A percentile compares a stretch with the other conserved stretches of the same genome.
These are phyloP conservation scores for Platanista minor DNA, from an alignment of 2,113 vertebrate genomes.

Conservation along the genomic window DNA sequence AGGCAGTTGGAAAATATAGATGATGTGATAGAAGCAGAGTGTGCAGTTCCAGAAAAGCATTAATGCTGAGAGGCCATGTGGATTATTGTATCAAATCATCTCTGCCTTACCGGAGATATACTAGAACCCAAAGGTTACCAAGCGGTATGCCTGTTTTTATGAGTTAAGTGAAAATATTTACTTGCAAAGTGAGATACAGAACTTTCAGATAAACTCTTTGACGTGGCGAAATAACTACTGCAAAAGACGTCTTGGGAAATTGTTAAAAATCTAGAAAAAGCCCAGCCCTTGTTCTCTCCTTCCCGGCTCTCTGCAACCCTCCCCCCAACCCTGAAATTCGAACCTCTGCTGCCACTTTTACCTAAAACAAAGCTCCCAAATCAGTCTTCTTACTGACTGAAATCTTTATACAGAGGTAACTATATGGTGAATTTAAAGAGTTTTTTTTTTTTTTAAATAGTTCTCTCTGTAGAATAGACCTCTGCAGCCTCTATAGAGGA, in stretches of 20 bases:
- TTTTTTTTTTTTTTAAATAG: background rate
- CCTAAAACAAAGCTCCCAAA: background rate
- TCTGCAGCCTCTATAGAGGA: background rate
- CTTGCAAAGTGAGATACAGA: conserved; percentile 23
- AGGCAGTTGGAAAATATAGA: background rate
- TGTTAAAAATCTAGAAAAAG: background rate
- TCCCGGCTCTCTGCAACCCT: background rate
- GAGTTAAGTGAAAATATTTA: conserved; percentile 12
- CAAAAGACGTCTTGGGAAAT: background rate
- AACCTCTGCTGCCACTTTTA: background rate
- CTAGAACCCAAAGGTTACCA: background rate
- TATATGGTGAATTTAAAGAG: background rate
- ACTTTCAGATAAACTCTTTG: conserved; percentile 26
- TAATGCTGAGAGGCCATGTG: background rate
- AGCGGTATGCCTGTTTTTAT: background rate
- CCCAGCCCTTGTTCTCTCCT: background rate
- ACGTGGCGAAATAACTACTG: background rate
- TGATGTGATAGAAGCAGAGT: background rate
- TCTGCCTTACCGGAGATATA: background rate
- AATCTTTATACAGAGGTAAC: background rate
- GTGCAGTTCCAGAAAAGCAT: background rate
- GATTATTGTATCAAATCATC: rapidly evolving
- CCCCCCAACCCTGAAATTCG: background rate
- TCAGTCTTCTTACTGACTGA: background rate
- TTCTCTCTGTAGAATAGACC: background rate